These are phyloP conservation scores for Hormaphis cornu DNA, from an alignment of 1,140 invertebrate species.

Conservation along the genomic window DNA sequence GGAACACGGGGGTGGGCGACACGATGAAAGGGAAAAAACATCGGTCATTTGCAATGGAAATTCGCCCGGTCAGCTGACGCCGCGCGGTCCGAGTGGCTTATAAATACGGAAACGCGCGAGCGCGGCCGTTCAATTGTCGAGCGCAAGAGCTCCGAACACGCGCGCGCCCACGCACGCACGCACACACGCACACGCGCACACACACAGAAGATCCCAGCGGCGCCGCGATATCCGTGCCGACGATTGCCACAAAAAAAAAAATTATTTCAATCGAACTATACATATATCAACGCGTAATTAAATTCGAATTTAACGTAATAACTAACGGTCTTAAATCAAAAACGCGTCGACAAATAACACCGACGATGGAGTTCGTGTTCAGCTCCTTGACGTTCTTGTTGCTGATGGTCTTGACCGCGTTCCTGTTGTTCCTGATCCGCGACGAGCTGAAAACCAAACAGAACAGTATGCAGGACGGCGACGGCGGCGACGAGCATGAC, in stretches of 20 bases:
- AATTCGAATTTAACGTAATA: neutral
- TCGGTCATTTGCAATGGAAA: conserved; percentile 32
- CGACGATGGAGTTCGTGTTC: conserved; percentile 21
- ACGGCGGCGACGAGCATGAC: too few species aligned
- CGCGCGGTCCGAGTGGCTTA: neutral
- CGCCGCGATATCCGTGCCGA: neutral
- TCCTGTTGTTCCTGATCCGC: conserved; percentile 4
- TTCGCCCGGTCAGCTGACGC: conserved; percentile 5
- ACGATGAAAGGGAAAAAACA: conserved; percentile 30
- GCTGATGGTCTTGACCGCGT: conserved; percentile 4
- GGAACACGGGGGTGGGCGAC: neutral
- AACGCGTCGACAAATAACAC: too few species aligned
- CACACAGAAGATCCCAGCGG: neutral
- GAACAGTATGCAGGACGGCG: neutral
- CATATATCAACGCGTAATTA: neutral
- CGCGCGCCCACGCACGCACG: neutral
- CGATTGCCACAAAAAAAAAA: neutral
- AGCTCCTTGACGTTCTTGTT: conserved; percentile 17
- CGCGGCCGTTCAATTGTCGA: conserved; percentile 10
- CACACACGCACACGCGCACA: neutral
- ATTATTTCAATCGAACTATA: neutral
- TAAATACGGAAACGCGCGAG: conserved; percentile 6
- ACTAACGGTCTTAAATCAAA: too few species aligned
- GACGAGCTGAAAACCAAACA: conserved; percentile 15
- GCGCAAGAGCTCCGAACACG: conserved; percentile 25